Evolutionary conservation across 30 jellyfish, hydroid and myxozoan genomes (phyloP), one percentile per base, ranked within the genome.

Genomic region (Turritopsis dohrnii): DNA sequence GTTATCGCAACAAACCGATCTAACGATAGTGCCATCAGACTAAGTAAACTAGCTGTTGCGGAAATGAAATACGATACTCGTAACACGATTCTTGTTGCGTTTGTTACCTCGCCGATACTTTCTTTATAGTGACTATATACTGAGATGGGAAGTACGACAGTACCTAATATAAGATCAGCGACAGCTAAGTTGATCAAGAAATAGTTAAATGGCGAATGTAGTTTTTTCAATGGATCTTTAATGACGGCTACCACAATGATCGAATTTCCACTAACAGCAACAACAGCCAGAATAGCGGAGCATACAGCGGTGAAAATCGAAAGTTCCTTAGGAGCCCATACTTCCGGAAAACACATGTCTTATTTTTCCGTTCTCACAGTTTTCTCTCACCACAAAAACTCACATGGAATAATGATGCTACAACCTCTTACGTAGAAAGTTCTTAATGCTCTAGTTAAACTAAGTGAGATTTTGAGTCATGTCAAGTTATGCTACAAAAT

Each of bases 111-210:
- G 60, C 60, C 60, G 60, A 41, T 41, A 41, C 60, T 41, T 53
- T 81, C 88, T 21, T 1, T 21, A n/a, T 20, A 3, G 52, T 81
- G 88, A 21, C 29, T 28, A 81, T 53, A 66, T 8, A 81, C 84
- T 18, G 85, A 81, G 16, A 81, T 21, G 9, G 88, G 88, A 85
- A 81, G 65, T 8, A 24, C 66, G 0, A 81, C 85, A 60, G 25
- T 53, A 21, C 88, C 88, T 7, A 81, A 30, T 19, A 81, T 54
- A 25, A 81, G 69, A 81, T 81, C 88, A 54, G 65, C 52, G 0
- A 81, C 84, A 25, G 85, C 84, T 1, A 81, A 65, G 52, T 81
- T 81, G 85, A 81, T 69, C 52, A 81, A 28, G 65, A 81, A 81
- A 25, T 81, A 81, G 66, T 20, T n/a, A 65, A 81, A 81, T 21